Evolutionary conservation across 1,140 invertebrate species (phyloP).

Genomic region (Mizuhopecten yessoensis): DNA sequence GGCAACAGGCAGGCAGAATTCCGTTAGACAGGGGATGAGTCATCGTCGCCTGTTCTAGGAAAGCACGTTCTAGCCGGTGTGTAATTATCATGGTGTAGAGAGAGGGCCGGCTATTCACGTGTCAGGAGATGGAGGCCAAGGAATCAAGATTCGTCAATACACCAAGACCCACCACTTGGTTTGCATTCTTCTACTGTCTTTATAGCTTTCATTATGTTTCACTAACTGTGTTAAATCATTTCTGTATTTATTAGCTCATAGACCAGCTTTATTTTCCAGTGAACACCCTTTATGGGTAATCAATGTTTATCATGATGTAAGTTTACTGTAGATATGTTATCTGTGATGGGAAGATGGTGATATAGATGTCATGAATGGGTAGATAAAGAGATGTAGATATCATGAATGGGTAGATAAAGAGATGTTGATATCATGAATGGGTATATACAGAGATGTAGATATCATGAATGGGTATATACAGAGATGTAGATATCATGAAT

Average conservation of each 20-base stretch:
- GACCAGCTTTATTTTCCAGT: neutral
- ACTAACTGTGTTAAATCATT: neutral
- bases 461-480: too few species aligned
- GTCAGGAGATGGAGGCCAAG: neutral
- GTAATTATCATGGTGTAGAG: conserved; percentile 25
- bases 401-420: too few species aligned
- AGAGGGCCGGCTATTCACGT: neutral
- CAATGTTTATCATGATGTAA: neutral
- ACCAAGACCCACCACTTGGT: neutral
- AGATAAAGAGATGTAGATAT: too few species aligned
- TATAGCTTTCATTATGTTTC: neutral
- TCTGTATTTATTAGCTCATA: neutral
- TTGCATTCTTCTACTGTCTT: neutral
- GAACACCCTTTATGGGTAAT: neutral
- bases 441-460: too few species aligned
- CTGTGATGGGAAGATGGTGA: too few species aligned
- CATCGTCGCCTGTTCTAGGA: neutral
- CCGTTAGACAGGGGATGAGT: conserved; percentile 29
- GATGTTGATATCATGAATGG: too few species aligned
- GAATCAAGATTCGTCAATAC: neutral
- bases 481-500: too few species aligned
- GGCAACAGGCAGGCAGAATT: neutral
- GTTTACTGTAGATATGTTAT: too few species aligned
- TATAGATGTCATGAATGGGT: too few species aligned
- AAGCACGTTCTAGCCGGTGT: neutral